phyloP scores from a whole-genome alignment of 1,140 invertebrate genomes.

The Lineus longissimus region DNA sequence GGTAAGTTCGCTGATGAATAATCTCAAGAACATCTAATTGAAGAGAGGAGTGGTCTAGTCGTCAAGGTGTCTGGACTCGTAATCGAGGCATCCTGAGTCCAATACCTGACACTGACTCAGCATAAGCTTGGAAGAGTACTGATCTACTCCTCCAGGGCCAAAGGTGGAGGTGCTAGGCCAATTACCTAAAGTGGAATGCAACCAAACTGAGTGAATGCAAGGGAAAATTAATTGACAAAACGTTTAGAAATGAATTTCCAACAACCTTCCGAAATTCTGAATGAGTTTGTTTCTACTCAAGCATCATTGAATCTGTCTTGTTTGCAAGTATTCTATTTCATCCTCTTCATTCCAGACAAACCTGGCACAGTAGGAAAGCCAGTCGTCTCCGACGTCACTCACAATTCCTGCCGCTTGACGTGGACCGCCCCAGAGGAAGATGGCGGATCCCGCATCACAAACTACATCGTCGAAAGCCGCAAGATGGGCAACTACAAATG shows the following conservation, averaged over 20 bases:
- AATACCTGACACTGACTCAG: too few species aligned
- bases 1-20: not conserved
- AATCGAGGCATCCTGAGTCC: too few species aligned
- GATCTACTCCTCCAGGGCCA: not conserved
- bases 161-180: too few species aligned
- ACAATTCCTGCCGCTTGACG: constrained; percentile 85
- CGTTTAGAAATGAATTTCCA: too few species aligned
- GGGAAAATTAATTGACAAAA: too few species aligned
- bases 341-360: constrained; percentile 71
- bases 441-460: constrained; percentile 91
- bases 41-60: too few species aligned
- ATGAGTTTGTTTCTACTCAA: not conserved
- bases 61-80: too few species aligned
- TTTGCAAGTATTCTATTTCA: not conserved
- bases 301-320: not conserved
- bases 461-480: constrained; percentile 92
- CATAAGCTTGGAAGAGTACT: too few species aligned
- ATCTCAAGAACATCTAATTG: too few species aligned
- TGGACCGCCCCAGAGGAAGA: constrained; percentile 87
- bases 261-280: not conserved
- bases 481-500: constrained; percentile 86
- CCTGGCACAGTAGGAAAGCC: constrained; percentile 75
- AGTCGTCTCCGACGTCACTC: constrained; percentile 83
- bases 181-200: too few species aligned
- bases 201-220: too few species aligned